Base-by-base conservation (phyloP, 2,888 invertebrate species). In the Apotomis turbidana region DNA sequence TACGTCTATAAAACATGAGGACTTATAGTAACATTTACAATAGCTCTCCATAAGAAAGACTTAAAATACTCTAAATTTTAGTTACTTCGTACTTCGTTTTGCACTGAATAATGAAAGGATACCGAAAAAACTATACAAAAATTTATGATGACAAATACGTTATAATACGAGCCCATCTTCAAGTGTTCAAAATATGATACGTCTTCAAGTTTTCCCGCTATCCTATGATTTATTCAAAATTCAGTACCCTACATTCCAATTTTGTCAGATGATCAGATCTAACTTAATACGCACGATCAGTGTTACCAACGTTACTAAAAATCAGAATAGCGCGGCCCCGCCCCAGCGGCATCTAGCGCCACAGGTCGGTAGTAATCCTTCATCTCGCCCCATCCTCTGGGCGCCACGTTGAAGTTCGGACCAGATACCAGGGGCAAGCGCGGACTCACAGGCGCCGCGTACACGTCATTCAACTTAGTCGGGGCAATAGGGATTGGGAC, bases 331-430 rank as follows among this genome's bases (percentile, higher is more conserved):
- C 87, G 83, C 55, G 87, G 69, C 44, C 83, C 72, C 2, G 76
- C 78, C 59, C 90, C 89, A 80, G 90, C 90, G 84, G 94, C 94
- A 84, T 95, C 95, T 89, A 97, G 96, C 75, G 95, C 95, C 57
- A 97, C 94, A 0, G 97, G 97, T 73, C 95, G 94, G 89, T 97
- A 97, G 76, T 95, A 95, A 62, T 95, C 94, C 78, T 94, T 94
- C 79, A 94, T 94, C 78, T 96, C 95, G 12, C 95, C 95, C 97
- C 97, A 97, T 0, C 97, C 97, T 49, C 97, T 94, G 4, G 97
- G 96, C 49, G 97, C 97, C 0, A 96, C 97, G 80, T 97, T 97
- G 88, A 97, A 97, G 81, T 97, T 97, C 38, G 94, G 94, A 54
- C 94, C 91, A 76, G 83, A 88, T 68, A 91, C 90, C 51, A 93